phyloP scores from a whole-genome alignment of 1,140 invertebrate species.

The Trinorchestia longiramus region DNA sequence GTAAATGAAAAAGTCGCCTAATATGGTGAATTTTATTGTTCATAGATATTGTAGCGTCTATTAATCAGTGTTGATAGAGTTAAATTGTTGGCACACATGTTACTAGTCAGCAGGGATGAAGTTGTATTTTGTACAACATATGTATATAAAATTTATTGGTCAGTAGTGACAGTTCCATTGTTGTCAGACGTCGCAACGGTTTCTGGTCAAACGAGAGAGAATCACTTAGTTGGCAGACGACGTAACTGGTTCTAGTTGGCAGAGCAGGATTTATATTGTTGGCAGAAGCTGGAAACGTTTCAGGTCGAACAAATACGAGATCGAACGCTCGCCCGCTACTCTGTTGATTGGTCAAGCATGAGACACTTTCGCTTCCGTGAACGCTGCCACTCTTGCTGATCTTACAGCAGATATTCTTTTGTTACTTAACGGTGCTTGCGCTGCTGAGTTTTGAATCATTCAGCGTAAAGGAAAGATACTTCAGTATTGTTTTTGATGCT shows the following conservation, averaged over 20 bases:
- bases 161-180: not conserved
- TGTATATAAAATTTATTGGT: too few species aligned
- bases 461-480: not conserved
- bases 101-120: not conserved
- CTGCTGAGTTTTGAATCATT: not conserved
- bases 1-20: not conserved
- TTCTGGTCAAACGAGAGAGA: not conserved
- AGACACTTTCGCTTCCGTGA: slow-evolving; percentile 54
- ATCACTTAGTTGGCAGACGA: not conserved
- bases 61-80: not conserved
- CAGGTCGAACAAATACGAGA: not conserved
- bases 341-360: slow-evolving; percentile 2
- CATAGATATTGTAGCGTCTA: not conserved
- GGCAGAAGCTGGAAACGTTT: not conserved
- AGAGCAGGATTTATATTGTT: not conserved
- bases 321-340: not conserved
- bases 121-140: too few species aligned
- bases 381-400: not conserved
- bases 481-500: not conserved
- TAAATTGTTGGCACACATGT: not conserved
- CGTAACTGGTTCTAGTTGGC: not conserved
- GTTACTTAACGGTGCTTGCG: not conserved
- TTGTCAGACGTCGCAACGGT: not conserved
- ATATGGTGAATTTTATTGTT: not conserved
- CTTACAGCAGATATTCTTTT: not conserved